These are phyloP conservation scores for Mixornis gularis DNA, from an alignment of 2,113 vertebrate species.

Conservation along the genomic window DNA sequence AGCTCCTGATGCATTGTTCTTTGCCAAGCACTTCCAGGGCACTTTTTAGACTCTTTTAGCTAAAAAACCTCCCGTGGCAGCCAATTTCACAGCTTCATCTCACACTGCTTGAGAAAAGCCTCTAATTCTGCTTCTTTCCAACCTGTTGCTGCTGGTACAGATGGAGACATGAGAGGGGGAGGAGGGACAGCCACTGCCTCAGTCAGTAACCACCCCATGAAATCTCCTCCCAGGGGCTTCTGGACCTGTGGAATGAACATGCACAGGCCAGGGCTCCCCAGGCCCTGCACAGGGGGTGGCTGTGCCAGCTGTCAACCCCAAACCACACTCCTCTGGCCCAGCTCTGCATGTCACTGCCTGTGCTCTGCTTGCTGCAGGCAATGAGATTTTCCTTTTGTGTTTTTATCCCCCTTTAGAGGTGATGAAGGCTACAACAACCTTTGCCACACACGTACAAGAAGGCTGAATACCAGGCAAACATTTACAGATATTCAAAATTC, in stretches of 20 bases:
- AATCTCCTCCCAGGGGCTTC: background rate
- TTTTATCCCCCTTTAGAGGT: background rate
- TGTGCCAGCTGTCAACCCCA: background rate
- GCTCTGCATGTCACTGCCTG: background rate
- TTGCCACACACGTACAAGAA: background rate
- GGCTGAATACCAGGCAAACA: background rate
- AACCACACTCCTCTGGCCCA: background rate
- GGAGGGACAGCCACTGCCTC: background rate
- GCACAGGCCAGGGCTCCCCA: background rate
- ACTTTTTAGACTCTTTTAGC: background rate
- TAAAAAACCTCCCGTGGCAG: background rate
- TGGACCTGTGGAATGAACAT: fast-evolving
- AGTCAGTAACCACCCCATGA: background rate
- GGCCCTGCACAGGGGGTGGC: background rate
- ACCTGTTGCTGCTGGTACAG: background rate
- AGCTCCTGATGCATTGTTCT: background rate
- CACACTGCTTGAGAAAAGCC: background rate
- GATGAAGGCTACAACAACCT: background rate
- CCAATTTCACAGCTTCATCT: background rate
- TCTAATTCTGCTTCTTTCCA: background rate
- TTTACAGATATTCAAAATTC: background rate
- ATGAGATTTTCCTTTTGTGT: background rate
- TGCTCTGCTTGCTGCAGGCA: background rate
- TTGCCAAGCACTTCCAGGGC: background rate
- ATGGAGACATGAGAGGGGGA: background rate